phyloP scores from a whole-genome alignment of 2,113 vertebrate species.

The Haemorhous mexicanus region DNA sequence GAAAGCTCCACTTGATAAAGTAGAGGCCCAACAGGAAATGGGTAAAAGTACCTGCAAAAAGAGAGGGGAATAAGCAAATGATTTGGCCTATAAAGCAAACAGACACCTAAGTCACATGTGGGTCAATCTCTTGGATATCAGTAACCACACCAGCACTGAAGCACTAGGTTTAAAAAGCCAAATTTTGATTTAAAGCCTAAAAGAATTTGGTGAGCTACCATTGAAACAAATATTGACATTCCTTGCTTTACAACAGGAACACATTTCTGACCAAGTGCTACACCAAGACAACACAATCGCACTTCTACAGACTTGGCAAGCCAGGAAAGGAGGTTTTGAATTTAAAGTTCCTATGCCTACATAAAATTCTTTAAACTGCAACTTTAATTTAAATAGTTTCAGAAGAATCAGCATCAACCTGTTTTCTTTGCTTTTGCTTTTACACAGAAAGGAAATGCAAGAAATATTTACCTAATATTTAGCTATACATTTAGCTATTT shows the following conservation, averaged over 20 bases:
- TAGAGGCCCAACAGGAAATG: constrained; percentile 92
- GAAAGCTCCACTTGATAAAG: constrained; percentile 96
- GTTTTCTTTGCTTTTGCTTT: neutral
- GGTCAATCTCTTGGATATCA: neutral
- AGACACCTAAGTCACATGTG: neutral
- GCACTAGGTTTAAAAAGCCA: neutral
- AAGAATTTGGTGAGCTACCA: neutral
- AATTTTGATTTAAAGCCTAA: neutral
- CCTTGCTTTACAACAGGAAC: neutral
- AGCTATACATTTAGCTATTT: neutral
- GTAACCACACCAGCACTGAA: neutral
- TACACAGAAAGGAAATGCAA: neutral
- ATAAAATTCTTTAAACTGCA: neutral
- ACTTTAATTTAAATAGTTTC: neutral
- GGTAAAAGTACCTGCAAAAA: constrained; percentile 91
- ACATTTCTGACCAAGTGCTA: neutral
- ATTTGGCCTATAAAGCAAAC: neutral
- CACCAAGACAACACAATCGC: neutral
- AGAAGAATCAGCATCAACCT: neutral
- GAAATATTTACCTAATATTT: neutral
- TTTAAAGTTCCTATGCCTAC: neutral
- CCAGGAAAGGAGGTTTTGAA: neutral
- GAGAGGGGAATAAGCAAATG: neutral
- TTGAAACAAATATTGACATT: neutral
- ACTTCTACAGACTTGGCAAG: neutral